Base-by-base conservation (phyloP, 2,888 invertebrate genomes). In the Chrysina gloriosa region DNA sequence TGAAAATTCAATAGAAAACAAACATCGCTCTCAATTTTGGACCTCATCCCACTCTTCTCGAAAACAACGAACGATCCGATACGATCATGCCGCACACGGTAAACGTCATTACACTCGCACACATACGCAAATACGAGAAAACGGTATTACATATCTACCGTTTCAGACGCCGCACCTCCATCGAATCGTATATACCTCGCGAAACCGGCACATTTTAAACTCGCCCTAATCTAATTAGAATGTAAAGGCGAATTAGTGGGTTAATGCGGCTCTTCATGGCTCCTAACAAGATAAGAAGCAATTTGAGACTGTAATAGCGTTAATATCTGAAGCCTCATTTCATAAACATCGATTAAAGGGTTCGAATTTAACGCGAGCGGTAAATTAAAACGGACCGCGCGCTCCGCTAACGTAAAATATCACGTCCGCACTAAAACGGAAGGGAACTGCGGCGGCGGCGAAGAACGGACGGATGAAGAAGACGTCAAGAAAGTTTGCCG, bases 281-380 rank as follows among this genome's bases (percentile, higher is more conserved):
- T 75, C 76, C 76, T 82, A 83, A 83, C 81, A 78, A 77, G 81
- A 82, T 82, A 80, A 82, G 81, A 82, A 82, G 81, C 82, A 81
- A 81, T 83, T 82, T 82, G 79, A 82, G 80, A 81, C 79, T 79
- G 78, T 82, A 82, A 83, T 79, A 76, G 78, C 80, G 80, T 80
- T 82, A 81, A 82, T 81, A 80, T 80, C 80, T 76, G 78, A 79
- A 80, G 79, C 78, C 78, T 78, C 81, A 79, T 81, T 81, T 82
- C 82, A 83, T 83, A 83, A 83, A 83, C 82, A 82, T 82, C 81
- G 82, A 81, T 82, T 82, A 82, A 80, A 78, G 80, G 80, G 80
- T 78, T 65, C 58, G 16, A 68, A 68, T 58, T 65, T 68, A 45
- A 34, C 52, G 56, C 34, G 64, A 58, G 64, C 68, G 68, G 64